These are phyloP conservation scores for Tautogolabrus adspersus DNA, from an alignment of 2,113 vertebrate species.

Conservation along the genomic window DNA sequence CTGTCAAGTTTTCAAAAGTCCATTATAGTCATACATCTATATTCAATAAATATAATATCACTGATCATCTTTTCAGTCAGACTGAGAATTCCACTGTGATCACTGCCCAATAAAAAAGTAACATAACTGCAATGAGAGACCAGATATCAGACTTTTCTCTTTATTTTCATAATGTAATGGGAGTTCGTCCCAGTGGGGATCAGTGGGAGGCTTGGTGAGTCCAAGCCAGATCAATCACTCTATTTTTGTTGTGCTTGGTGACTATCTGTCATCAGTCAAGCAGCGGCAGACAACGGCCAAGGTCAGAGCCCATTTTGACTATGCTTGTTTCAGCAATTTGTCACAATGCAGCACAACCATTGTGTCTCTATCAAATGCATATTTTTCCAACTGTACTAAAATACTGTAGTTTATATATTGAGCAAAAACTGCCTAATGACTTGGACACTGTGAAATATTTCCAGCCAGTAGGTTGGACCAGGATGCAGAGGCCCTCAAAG, in stretches of 20 bases:
- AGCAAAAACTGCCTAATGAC: neutral
- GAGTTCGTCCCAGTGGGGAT: neutral
- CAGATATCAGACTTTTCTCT: neutral
- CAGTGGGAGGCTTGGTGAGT: conserved; percentile 24
- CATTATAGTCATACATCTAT: neutral
- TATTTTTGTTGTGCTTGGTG: conserved; percentile 50
- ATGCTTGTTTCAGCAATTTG: conserved; percentile 4
- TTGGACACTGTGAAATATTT: neutral
- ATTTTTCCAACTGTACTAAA: conserved; percentile 14
- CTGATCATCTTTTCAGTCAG: neutral
- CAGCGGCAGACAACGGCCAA: conserved; percentile 49
- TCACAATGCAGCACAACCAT: conserved; percentile 42
- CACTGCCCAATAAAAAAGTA: neutral
- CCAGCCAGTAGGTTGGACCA: conserved; percentile 2
- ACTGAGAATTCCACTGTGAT: neutral
- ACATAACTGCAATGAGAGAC: too few relatives aligned
- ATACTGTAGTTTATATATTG: neutral
- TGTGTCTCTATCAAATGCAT: conserved; percentile 25
- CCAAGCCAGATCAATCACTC: conserved; percentile 42
- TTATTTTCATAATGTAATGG: neutral
- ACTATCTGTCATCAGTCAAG: conserved; percentile 63
- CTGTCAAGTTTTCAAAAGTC: neutral
- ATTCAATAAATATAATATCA: neutral
- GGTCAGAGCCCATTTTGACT: conserved; percentile 55
- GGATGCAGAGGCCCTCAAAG: conserved; percentile 26